Base-by-base conservation (phyloP, 2,888 invertebrate species). In the Plutella xylostella region DNA sequence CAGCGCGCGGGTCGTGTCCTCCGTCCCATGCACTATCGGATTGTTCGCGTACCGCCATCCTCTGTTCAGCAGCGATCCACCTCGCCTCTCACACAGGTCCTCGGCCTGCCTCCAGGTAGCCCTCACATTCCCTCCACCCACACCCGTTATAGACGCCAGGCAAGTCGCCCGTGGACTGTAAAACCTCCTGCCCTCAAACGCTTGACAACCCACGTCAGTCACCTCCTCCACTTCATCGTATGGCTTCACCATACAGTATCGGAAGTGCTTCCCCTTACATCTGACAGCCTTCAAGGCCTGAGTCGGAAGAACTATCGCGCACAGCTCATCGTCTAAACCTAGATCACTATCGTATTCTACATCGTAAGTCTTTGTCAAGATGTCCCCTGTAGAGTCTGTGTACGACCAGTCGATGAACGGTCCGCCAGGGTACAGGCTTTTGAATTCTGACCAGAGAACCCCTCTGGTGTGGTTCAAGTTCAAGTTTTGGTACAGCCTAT, bases 1-100 rank as follows among this genome's bases (percentile, higher is more conserved):
- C 43, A 68, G 66, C 6, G 58, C 60, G 38, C 62, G 56, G 33
- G 51, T 54, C 2, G 47, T 43, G 5, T 53, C 58, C 5, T 56
- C 54, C 0, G 56, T 48, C 20, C 39, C 44, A 30, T 57, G 58
- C 33, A 72, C 51, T 20, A 56, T 42, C 1, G 66, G 68, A 48
- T 67, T 61, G 47, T 79, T 84, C 0, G 75, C 65, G 48, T 79
- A 80, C 44, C 70, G 63, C 79, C 84, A 85, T 0, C 83, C 85
- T 21, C 62, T 66, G 30, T 73, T 72, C 14, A 84, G 48, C 1
- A 85, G 54, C 0, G 68, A 63, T 0, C 71, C 75, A 1, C 65
- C 67, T 45, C 58, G 57, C 21, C 60, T 66, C 3, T 54, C 52
- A 54, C 82, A 83, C 17, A 72, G 47, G 3, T 68, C 62, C 38